phyloP scores from a whole-genome alignment of 2,113 vertebrate genomes.

The Heliornis fulica region DNA sequence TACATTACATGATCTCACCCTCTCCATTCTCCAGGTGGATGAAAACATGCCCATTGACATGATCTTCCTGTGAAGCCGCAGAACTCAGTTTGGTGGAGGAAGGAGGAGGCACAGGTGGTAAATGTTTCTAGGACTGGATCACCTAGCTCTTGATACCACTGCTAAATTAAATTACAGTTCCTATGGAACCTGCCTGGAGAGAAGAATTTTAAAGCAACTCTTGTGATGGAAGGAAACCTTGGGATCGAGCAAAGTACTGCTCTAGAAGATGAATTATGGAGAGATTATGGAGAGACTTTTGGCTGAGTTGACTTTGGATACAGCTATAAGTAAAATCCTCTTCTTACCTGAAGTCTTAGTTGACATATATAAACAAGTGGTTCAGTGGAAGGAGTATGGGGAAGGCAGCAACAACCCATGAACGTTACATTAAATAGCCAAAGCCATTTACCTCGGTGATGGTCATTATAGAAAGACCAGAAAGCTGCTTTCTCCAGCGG shows the following conservation, averaged over 20 bases:
- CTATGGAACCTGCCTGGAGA: neutral
- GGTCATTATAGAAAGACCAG: neutral
- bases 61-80: neutral
- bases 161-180: constrained; percentile 4
- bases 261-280: neutral
- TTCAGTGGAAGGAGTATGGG: neutral
- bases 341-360: neutral
- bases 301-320: neutral
- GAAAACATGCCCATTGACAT: neutral
- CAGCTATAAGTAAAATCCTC: neutral
- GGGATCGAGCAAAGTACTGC: neutral
- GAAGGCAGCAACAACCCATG: neutral
- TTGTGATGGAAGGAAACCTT: neutral
- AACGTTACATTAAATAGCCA: neutral
- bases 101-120: neutral
- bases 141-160: neutral
- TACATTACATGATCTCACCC: constrained; percentile 10
- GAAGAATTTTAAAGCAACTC: neutral
- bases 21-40: neutral
- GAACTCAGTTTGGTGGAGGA: neutral
- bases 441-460: neutral
- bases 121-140: constrained; percentile 25
- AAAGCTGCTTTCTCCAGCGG: neutral
- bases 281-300: neutral
- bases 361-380: neutral